phyloP scores from a whole-genome alignment of 2,888 invertebrate species.

The Monoplex corrugatus region DNA sequence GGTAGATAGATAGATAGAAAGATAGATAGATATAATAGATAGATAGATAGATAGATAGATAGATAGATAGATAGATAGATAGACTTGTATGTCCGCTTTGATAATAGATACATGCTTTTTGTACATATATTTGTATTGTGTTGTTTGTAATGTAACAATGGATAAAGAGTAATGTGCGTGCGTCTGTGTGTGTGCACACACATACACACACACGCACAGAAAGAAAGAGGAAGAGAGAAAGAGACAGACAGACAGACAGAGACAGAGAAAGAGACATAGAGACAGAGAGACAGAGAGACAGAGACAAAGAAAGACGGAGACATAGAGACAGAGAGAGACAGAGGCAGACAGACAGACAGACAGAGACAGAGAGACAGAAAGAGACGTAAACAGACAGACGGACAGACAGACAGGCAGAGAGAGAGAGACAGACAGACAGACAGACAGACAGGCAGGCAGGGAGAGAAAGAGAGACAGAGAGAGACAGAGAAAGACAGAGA shows the following conservation, averaged over 20 bases:
- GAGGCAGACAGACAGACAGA: not conserved
- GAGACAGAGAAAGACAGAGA: not conserved
- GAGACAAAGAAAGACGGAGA: not conserved
- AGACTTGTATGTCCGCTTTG: not conserved
- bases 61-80: too few relatives aligned
- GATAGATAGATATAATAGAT: slow-evolving; percentile 40
- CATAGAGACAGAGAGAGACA: not conserved
- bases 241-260: not conserved
- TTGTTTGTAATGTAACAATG: too few relatives aligned
- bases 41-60: too few relatives aligned
- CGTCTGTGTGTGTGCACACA: too few relatives aligned
- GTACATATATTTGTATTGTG: too few relatives aligned
- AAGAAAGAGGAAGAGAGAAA: slow-evolving; percentile 2
- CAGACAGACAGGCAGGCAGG: not conserved
- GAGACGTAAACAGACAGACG: too few relatives aligned
- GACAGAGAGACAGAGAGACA: not conserved
- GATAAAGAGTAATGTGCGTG: too few relatives aligned
- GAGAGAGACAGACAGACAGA: not conserved
- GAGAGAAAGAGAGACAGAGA: not conserved
- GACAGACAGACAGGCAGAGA: not conserved
- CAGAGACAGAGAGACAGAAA: too few relatives aligned
- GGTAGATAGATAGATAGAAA: slow-evolving; percentile 50
- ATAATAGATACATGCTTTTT: too few relatives aligned
- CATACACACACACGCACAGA: not conserved
- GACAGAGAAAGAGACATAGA: not conserved